Base-by-base conservation (phyloP, 2,888 invertebrate genomes). In the Pharmacophagus antenor region DNA sequence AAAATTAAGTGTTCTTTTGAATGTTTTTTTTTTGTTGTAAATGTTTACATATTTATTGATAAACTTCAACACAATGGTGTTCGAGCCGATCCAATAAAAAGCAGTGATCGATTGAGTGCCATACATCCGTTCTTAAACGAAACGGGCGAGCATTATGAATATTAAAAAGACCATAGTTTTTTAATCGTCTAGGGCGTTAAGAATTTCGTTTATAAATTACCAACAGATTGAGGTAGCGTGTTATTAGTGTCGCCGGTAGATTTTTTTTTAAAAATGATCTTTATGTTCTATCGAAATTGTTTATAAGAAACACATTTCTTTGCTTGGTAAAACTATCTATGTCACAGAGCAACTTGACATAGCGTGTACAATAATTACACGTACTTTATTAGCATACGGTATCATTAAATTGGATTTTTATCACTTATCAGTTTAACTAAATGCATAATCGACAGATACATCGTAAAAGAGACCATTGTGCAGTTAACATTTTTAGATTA, bases 201-300 rank as follows among this genome's bases (percentile, higher is more conserved):
- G 76, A 81, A 80, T 81, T 77, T 69, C 74, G 73, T 75, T 74
- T 79, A 85, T 86, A 87, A 86, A 86, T 88, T 86, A 86, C 76
- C 71, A 75, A 74, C 76, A 82, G 80, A 81, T 86, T 83, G 84
- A 76, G 71, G 73, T 69, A 83, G 79, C 81, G 70, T 77, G 76
- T 80, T 85, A 83, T 82, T 83, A 82, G 71, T 65, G 63, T 68
- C 79, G 79, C 75, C 75, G 72, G 73, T 64, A 52, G 55, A 61
- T 27, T 62, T 60, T 49, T 55, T 56, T 31, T 41, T 15, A 56
- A 62, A 63, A 63, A 64, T 53, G 52, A 31, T 55, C 55, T 61
- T 53, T 41, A 60, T 56, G 51, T 49, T 54, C 58, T 59, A 25
- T 58, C 22, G 48, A 58, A 54, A 48, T 56, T 58, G 42, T 46